phyloP scores from a whole-genome alignment of 1,140 invertebrate species.

The Drosophila asahinai region DNA sequence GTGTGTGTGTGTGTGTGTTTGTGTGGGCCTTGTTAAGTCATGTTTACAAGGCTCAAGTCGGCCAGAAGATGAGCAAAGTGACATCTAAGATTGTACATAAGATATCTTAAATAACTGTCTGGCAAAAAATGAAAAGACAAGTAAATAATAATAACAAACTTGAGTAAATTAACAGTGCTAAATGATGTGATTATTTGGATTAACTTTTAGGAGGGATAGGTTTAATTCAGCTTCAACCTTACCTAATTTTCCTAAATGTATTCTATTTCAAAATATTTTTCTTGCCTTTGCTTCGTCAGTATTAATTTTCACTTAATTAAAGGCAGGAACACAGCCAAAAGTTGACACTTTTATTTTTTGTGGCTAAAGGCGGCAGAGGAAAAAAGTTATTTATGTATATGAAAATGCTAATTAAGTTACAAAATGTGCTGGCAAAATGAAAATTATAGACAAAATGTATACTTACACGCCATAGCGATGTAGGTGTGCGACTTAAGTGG shows the following conservation, averaged over 20 bases:
- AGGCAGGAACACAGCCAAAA: constrained; percentile 33
- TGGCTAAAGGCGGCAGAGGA: constrained; percentile 1
- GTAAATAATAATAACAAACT: constrained; percentile 19
- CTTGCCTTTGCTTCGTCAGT: not conserved
- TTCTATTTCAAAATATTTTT: not conserved
- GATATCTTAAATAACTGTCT: constrained; percentile 20
- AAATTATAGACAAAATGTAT: constrained; percentile 66
- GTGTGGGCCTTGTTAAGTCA: constrained; percentile 52
- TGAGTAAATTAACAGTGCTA: not conserved
- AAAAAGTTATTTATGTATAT: constrained; percentile 51
- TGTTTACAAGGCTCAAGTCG: constrained; percentile 63
- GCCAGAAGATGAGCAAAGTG: constrained; percentile 25
- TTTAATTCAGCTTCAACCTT: too few species aligned
- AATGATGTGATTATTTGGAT: not conserved
- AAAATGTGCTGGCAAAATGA: constrained; percentile 71
- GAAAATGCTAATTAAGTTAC: constrained; percentile 77
- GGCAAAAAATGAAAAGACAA: not conserved
- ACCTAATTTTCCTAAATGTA: not conserved
- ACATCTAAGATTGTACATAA: not conserved
- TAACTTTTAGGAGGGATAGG: not conserved
- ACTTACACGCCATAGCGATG: constrained; percentile 6
- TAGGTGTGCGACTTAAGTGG: constrained; percentile 53
- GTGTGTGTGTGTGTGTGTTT: constrained; percentile 17
- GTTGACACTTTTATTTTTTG: constrained; percentile 40
- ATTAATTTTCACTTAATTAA: constrained; percentile 68